phyloP scores from a whole-genome alignment of 2,797 vertebrate genomes.

The Tragopan temminckii region DNA sequence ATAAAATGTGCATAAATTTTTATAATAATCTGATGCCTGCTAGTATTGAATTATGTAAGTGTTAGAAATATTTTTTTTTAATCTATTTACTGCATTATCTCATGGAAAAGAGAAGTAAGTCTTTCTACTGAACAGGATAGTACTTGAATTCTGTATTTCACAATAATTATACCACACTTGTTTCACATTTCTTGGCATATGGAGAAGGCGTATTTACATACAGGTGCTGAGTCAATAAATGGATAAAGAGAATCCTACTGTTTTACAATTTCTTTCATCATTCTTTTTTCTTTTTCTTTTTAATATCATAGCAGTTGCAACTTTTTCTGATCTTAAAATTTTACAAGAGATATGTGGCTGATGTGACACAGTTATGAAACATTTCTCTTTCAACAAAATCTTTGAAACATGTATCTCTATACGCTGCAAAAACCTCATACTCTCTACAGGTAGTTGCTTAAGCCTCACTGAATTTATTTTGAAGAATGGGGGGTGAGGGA shows the following conservation, averaged over 20 bases:
- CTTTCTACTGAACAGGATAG: neutral
- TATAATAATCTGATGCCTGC: neutral
- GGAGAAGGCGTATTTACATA: neutral
- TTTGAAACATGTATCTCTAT: neutral
- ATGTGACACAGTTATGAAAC: neutral
- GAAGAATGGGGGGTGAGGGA: neutral
- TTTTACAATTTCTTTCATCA: neutral
- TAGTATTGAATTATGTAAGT: neutral
- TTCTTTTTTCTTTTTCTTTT: neutral
- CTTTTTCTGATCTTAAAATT: conserved; percentile 25
- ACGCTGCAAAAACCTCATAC: neutral
- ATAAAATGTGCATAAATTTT: neutral
- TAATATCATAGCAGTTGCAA: neutral
- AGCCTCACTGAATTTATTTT: neutral
- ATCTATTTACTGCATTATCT: neutral
- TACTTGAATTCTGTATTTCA: neutral
- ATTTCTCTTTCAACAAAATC: neutral
- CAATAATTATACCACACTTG: neutral
- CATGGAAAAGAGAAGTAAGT: neutral
- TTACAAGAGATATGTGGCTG: neutral
- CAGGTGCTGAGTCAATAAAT: neutral
- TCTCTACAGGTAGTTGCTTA: neutral
- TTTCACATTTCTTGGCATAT: neutral
- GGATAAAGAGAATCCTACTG: neutral
- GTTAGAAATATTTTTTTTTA: too few species aligned